Percentiles rank a stretch among this genome's conserved stretches.
Evolutionary conservation across 2,888 invertebrate genomes (phyloP).

Genomic region (Kryphioiulus occultus): DNA sequence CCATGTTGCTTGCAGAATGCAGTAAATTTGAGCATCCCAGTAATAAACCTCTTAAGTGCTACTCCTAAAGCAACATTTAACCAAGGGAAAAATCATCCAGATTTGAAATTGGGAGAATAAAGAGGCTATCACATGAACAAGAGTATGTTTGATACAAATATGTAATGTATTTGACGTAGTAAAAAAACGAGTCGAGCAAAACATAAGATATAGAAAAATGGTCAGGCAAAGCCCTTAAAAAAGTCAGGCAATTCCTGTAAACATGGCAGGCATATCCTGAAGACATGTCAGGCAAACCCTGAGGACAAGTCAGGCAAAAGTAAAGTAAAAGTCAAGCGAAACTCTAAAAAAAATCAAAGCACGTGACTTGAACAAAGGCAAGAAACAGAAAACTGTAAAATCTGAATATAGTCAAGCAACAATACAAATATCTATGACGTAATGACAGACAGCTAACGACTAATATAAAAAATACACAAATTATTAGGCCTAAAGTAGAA

Average conservation of each 20-base stretch:
- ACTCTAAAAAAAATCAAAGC: neutral
- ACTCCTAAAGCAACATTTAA: no score
- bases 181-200: neutral
- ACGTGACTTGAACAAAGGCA: neutral
- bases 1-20: no score
- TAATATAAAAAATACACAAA: neutral
- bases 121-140: neutral
- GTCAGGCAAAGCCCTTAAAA: neutral
- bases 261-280: no score
- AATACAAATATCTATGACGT: neutral
- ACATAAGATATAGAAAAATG: neutral
- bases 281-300: neutral
- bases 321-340: neutral
- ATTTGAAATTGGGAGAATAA: neutral
- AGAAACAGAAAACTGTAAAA: neutral
- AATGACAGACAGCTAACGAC: neutral
- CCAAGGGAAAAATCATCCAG: neutral
- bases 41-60: no score
- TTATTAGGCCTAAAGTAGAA: no score
- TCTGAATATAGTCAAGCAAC: neutral
- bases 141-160: neutral
- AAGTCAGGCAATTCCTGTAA: constrained; percentile 5
- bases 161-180: neutral
- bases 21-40: no score
- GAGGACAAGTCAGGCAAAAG: neutral